These are phyloP conservation scores for Eubasilissa regina DNA, from an alignment of 1,140 invertebrate genomes.

Conservation along the genomic window DNA sequence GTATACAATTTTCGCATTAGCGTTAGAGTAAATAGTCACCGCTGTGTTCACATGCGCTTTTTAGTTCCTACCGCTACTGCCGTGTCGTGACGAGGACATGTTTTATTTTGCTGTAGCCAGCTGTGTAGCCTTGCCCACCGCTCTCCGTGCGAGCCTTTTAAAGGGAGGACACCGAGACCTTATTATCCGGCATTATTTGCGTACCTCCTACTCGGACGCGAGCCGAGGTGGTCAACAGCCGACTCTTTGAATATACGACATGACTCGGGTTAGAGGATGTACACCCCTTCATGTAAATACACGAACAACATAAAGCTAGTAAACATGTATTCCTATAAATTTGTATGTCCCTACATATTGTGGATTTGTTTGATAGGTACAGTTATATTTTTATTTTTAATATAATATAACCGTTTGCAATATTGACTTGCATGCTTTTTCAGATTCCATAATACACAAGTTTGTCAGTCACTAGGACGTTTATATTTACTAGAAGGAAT, in stretches of 20 bases:
- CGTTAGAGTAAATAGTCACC: constrained; percentile 18
- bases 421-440: too few relatives aligned
- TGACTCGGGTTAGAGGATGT: neutral
- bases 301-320: neutral
- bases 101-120: constrained; percentile 53
- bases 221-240: constrained; percentile 30
- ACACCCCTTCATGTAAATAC: constrained; percentile 15
- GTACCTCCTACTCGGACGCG: constrained; percentile 8
- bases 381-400: too few relatives aligned
- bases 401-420: too few relatives aligned
- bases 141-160: constrained; percentile 48
- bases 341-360: too few relatives aligned
- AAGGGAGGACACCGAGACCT: constrained; percentile 50
- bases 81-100: constrained; percentile 53
- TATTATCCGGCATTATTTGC: constrained; percentile 55
- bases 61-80: constrained; percentile 2
- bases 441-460: too few relatives aligned
- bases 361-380: too few relatives aligned
- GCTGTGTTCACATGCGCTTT: constrained; percentile 35
- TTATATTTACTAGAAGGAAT: too few relatives aligned
- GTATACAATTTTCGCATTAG: constrained; percentile 43
- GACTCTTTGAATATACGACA: constrained; percentile 19
- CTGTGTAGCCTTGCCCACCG: constrained; percentile 14
- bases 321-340: too few relatives aligned
- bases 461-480: too few relatives aligned